Evolutionary conservation across 2,113 vertebrate species (phyloP), one percentile per base, ranked within the genome.

Genomic region (Atractosteus spatula): DNA sequence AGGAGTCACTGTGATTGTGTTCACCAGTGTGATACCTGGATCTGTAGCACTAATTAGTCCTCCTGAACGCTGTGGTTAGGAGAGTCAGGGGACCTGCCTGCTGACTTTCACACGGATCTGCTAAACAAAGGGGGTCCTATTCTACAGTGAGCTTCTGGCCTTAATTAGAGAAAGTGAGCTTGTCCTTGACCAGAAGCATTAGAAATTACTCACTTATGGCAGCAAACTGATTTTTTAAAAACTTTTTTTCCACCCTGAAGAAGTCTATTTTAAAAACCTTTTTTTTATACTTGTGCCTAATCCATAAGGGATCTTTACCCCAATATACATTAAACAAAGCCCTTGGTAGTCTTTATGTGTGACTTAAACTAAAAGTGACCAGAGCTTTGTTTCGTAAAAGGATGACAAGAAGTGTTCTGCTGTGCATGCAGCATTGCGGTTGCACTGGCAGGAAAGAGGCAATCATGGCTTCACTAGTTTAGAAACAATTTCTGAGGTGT

Each of bases 1-100:
- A 59, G 12, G 56, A 12, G 11, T n/a, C 56, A 59, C 56, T 59
- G 12, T 59, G 11, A n/a, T 12, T n/a, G n/a, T 12, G 12, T 59
- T 59, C 56, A n/a, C 56, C n/a, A n/a, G 56, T 59, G 12, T 59
- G 56, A 59, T 59, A 59, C 56, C 56, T 59, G 56, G 56, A 59
- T 59, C 56, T 59, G 11, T n/a, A 13, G 11, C 56, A 59, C 56
- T 59, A 59, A 59, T 59, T 59, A 59, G 7, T 14, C 56, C 11
- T 59, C 4, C 56, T 59, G 56, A 59, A 59, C 7, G 56, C 56
- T 11, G 56, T 12, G 3, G 56, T 59, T 59, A 59, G 56, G 56
- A 12, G 56, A n/a, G 10, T 59, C 56, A n/a, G 56, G 56, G n/a
- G 56, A 59, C 56, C 54, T 59, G 56, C 8, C 11, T 4, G 56